Conservation (phyloP, 2,797 vertebrate species). For the Lagocephalus sceleratus region DNA sequence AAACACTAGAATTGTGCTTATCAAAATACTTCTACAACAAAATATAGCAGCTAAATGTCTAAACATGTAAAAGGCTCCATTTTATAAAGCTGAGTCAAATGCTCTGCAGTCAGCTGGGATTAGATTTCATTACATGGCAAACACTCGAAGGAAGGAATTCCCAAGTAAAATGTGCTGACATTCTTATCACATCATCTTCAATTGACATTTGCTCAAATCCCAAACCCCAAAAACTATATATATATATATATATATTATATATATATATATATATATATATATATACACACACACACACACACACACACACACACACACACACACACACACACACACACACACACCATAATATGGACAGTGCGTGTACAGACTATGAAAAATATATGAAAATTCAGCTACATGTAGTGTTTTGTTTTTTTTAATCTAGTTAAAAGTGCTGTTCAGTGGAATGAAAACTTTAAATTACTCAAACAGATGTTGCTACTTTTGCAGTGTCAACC, state of each 20-base stretch:
- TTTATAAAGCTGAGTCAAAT: slow-evolving; percentile 38
- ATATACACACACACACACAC: no score
- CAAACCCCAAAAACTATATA: no score
- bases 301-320: no score
- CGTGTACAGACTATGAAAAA: slow-evolving; percentile 3
- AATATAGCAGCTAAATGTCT: slow-evolving; percentile 29
- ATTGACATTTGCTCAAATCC: slow-evolving; percentile 37
- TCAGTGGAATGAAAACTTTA: slow-evolving; percentile 14
- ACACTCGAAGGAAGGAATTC: slow-evolving; percentile 11
- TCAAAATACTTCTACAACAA: slow-evolving; percentile 21
- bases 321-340: no score
- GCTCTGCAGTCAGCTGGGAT: slow-evolving; percentile 24
- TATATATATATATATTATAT: no score
- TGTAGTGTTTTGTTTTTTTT: not conserved
- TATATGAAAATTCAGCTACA: slow-evolving; percentile 7
- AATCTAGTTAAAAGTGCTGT: not conserved
- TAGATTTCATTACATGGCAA: slow-evolving; percentile 23
- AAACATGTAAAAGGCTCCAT: slow-evolving; percentile 34
- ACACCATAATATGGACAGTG: slow-evolving; percentile 15
- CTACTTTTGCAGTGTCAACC: not conserved
- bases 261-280: no score
- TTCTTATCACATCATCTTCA: slow-evolving; percentile 36
- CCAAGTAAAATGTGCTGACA: no score
- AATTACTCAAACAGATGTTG: not conserved
- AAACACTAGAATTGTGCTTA: not conserved